These are phyloP conservation scores for Lypha dubia DNA, from an alignment of 2,888 invertebrate genomes.

Conservation along the genomic window DNA sequence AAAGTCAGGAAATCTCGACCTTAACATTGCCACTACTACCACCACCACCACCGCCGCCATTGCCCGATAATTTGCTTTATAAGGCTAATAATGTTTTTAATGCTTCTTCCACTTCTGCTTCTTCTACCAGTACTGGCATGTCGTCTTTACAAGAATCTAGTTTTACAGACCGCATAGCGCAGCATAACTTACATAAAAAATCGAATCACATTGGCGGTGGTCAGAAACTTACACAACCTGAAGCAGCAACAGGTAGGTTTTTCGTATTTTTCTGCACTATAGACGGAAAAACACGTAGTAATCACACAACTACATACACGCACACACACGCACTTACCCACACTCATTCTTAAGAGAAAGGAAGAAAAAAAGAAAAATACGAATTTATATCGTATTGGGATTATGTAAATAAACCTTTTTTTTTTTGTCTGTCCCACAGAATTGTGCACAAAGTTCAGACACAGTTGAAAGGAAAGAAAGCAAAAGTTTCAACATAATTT, in stretches of 20 bases:
- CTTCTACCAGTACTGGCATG: background rate
- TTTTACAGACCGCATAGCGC: conserved; percentile 77
- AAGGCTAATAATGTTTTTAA: conserved; percentile 70
- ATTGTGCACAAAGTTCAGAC: background rate
- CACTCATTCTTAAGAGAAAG: background rate
- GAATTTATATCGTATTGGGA: background rate
- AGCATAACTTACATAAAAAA: conserved; percentile 77
- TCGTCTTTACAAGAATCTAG: conserved; percentile 51
- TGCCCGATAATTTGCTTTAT: conserved; percentile 79
- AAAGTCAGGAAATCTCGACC: conserved; percentile 74
- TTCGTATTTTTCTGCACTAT: conserved; percentile 52
- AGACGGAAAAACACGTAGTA: conserved; percentile 24
- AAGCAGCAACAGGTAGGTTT: conserved; percentile 83
- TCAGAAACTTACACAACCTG: conserved; percentile 81
- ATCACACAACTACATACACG: too few species aligned
- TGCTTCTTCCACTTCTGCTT: conserved; percentile 14
- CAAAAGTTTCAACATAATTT: background rate
- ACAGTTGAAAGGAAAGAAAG: conserved; percentile 1
- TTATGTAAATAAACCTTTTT: background rate
- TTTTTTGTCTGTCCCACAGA: background rate
- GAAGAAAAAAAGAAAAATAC: too few species aligned
- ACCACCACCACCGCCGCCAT: conserved; percentile 81
- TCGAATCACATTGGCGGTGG: conserved; percentile 71
- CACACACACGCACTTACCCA: conserved; percentile 37
- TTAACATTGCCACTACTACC: conserved; percentile 81